Evolutionary conservation across 2,888 invertebrate species (phyloP), one percentile per base, ranked within the genome.

Genomic region (Leptinotarsa juncta): DNA sequence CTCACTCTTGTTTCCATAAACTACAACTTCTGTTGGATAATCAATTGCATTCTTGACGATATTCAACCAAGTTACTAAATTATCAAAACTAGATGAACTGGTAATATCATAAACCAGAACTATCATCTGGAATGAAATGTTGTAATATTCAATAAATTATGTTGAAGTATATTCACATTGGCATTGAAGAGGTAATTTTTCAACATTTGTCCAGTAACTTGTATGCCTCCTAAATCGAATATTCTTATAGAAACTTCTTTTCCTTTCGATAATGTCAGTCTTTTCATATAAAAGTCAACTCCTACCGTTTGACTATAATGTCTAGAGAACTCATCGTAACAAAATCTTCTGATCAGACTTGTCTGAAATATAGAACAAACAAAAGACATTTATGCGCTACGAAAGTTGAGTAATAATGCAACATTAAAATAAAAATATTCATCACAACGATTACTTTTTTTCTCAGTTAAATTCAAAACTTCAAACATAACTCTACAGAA

Each of bases 51-150:
- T 86, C 16, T 87, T 86, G 69, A 89, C 89, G 0, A 92, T 89
- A 1, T 88, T 86, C 77, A 95, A 89, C 97, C 97, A 97, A 70
- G 91, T 90, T 55, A 90, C 89, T 20, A 96, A 88, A 83, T 92
- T 92, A 73, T 95, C 95, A 86, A 97, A 96, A 86, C 95, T 96
- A 80, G 92, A 90, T 67, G 91, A 89, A 85, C 94, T 95, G 49
- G 96, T 95, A 71, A 97, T 92, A 85, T 97, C 96, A 85, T 96
- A 96, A 0, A 96, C 94, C 78, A 96, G 89, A 70, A 96, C 86
- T 70, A 96, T 91, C 70, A 94, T 91, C 95, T 94, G 86, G 81
- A 84, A 73, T 68, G 75, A 72, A 71, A 60, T 71, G n/a, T 67
- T 49, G 20, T 68, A 71, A 67, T 55, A 67, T 48, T 18, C 51